Base-by-base conservation (phyloP, 2,113 vertebrate genomes). In the Holacanthus passer region DNA sequence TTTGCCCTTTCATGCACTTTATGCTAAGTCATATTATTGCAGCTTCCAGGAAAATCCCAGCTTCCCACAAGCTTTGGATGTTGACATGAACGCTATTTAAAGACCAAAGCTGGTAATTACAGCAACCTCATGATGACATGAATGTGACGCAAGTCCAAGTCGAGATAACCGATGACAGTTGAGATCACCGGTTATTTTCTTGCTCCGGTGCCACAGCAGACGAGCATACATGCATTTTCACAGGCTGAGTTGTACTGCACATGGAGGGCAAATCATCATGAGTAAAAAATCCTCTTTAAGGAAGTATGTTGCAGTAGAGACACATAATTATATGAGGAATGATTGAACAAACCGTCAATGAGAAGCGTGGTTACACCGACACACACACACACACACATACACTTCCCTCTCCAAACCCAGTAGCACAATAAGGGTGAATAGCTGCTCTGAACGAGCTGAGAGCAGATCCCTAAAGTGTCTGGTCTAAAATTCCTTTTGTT, bases 401-500 rank as follows among this genome's bases (percentile, higher is more conserved):
- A 66, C 65, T 31, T 17, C 37, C 20, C 32, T 14, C 63, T 73
- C 52, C 24, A 77, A 73, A 35, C 37, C 22, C 76, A 74, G 68
- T 14, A 17, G 53, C 50, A 43, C 59, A 84, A 81, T 43, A 56
- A 56, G 66, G 19, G 65, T 41, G 45, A 75, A 68, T 67, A 77
- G 48, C 64, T 86, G 55, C 56, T 58, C 47, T 56, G 73, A 84
- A 77, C 24, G 69, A 58, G 55, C 39, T n/a, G 64, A 82, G 35
- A 77, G 66, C 50, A 55, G 68, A 77, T 77, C 77, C 56, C 77
- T 65, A 56, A 88, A 83, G 76, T 82, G 60, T 66, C 82, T 87
- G 63, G 88, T 92, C 82, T 84, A 85, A 89, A 87, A 91, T 89
- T 88, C 69, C 45, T 82, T 92, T 87, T 85, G 77, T 87, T 86